Evolutionary conservation across 2,888 invertebrate genomes (phyloP).

Genomic region (Lithophane leautieri): DNA sequence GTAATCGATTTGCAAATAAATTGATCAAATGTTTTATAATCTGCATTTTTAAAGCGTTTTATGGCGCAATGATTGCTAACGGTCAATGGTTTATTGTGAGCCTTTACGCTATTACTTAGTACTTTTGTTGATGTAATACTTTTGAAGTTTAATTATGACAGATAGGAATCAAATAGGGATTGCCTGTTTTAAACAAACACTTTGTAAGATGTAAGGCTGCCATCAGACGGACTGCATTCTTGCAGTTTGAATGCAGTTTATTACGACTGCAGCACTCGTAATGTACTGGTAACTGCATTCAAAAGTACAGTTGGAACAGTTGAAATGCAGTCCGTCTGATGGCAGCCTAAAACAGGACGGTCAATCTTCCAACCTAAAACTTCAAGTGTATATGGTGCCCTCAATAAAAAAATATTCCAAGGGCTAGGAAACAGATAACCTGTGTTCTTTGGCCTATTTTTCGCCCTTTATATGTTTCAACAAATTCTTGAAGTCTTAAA

Average conservation of each 20-base stretch:
- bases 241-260: too few species aligned
- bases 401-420: not conserved
- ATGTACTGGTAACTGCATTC: too few species aligned
- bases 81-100: slow-evolving; percentile 35
- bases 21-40: slow-evolving; percentile 50
- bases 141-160: not conserved
- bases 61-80: slow-evolving; percentile 49
- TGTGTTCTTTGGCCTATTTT: not conserved
- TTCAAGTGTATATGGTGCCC: not conserved
- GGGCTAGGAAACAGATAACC: too few species aligned
- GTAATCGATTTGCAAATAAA: slow-evolving; percentile 57
- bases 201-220: not conserved
- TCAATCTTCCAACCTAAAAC: not conserved
- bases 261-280: too few species aligned
- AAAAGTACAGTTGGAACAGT: too few species aligned
- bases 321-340: too few species aligned
- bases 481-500: not conserved
- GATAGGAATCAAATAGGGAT: not conserved
- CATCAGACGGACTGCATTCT: too few species aligned
- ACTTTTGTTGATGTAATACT: slow-evolving; percentile 42
- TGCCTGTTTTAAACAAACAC: not conserved
- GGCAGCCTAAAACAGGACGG: too few species aligned
- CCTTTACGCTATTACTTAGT: slow-evolving; percentile 50
- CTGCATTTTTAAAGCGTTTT: slow-evolving; percentile 38
- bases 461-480: too few species aligned